phyloP scores from a whole-genome alignment of 2,888 invertebrate species.

The Dynastes grantii region DNA sequence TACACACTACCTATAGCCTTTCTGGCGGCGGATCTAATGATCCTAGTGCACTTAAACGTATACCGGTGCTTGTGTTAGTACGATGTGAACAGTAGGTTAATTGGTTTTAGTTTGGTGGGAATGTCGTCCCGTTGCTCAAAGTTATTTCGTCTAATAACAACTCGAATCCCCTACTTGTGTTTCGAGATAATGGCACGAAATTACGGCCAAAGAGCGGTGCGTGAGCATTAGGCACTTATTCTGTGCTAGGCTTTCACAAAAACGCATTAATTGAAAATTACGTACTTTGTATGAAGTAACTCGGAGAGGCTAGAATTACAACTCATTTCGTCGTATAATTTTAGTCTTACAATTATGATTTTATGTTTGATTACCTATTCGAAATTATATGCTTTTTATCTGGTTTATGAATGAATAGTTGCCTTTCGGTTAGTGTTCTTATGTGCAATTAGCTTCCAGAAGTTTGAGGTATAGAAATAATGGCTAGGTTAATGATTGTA shows the following conservation, averaged over 20 bases:
- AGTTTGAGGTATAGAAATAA: no score
- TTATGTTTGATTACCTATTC: constrained; percentile 8
- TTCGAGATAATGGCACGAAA: constrained; percentile 44
- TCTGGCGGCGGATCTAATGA: constrained; percentile 13
- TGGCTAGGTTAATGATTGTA: no score
- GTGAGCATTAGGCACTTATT: constrained; percentile 26
- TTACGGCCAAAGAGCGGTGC: constrained; percentile 22
- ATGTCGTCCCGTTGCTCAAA: constrained; percentile 14
- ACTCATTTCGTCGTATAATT: background rate
- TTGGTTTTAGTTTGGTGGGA: constrained; percentile 22
- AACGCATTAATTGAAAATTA: constrained; percentile 46
- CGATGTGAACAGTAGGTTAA: constrained; percentile 32
- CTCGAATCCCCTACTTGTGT: constrained; percentile 37
- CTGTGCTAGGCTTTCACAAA: constrained; percentile 2
- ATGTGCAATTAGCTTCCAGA: no score
- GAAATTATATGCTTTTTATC: background rate
- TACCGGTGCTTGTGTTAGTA: constrained; percentile 22
- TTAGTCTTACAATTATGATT: background rate
- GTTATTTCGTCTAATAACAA: constrained; percentile 41
- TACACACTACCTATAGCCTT: background rate
- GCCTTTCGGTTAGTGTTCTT: no score
- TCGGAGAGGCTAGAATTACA: constrained; percentile 4
- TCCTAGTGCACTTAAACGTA: constrained; percentile 20
- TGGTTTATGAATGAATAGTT: no score
- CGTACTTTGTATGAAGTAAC: constrained; percentile 18